A percentile compares a stretch with the other conserved stretches of the same genome.
Evolutionary conservation across 1,140 invertebrate species (phyloP).

Genomic region (Steinernema khuongi): DNA sequence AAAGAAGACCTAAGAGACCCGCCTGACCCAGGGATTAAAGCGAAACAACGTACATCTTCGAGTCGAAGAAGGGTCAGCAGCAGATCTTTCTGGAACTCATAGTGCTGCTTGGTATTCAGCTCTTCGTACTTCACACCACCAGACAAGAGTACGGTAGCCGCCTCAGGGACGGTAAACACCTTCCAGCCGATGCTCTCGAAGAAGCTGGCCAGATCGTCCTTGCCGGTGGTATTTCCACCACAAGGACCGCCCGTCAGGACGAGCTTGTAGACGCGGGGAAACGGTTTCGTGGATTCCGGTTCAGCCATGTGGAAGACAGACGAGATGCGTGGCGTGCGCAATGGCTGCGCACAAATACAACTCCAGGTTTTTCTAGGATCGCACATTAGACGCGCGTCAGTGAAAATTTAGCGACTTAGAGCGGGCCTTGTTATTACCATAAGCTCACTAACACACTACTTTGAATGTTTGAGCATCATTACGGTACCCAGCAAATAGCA

Average conservation of each 20-base stretch:
- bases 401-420: too few species aligned
- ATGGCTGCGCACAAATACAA: too few species aligned
- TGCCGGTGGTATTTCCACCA: conserved; percentile 94
- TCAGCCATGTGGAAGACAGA: conserved; percentile 6
- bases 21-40: background rate
- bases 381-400: too few species aligned
- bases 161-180: conserved; percentile 97
- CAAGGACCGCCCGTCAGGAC: conserved; percentile 68
- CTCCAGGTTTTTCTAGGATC: too few species aligned
- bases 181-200: conserved; percentile 99
- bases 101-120: conserved; percentile 77
- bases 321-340: too few species aligned
- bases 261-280: conserved; percentile 50
- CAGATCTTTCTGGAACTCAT: conserved; percentile 92
- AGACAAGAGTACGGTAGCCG: conserved; percentile 87
- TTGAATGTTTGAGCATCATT: too few species aligned
- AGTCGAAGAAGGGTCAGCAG: conserved; percentile 94
- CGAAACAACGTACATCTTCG: conserved; percentile 68
- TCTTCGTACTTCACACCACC: conserved; percentile 92
- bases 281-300: background rate
- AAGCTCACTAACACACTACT: too few species aligned
- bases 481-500: too few species aligned
- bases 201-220: conserved; percentile 87
- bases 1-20: conserved; percentile 68
- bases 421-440: too few species aligned